phyloP scores from a whole-genome alignment of 2,113 vertebrate genomes.

The Globicephala melas region DNA sequence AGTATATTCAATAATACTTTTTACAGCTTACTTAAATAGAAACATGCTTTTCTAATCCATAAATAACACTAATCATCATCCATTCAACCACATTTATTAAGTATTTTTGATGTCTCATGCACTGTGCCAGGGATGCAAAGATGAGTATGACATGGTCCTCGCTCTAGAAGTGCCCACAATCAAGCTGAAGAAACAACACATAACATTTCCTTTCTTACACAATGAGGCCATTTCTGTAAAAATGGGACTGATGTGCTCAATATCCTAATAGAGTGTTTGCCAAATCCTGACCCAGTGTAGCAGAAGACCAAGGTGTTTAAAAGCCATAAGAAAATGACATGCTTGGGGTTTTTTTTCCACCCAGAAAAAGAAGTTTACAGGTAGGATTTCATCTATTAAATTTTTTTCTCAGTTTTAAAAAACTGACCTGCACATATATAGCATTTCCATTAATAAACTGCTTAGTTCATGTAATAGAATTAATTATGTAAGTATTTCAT shows the following conservation, averaged over 20 bases:
- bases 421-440: conserved; percentile 11
- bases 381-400: conserved; percentile 11
- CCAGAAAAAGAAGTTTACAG: conserved; percentile 32
- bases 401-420: conserved; percentile 28
- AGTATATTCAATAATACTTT: conserved; percentile 56
- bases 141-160: conserved; percentile 19
- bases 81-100: conserved; percentile 59
- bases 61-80: conserved; percentile 63
- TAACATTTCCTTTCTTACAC: conserved; percentile 21
- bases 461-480: not conserved
- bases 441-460: conserved; percentile 39
- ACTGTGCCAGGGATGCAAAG: conserved; percentile 50
- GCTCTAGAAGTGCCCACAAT: conserved; percentile 35
- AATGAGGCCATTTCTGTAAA: conserved; percentile 39
- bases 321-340: conserved; percentile 37
- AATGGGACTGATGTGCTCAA: not conserved
- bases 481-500: conserved; percentile 46
- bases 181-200: conserved; percentile 27
- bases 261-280: conserved; percentile 12
- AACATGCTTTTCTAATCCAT: conserved; percentile 71
- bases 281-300: not conserved
- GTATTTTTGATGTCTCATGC: conserved; percentile 60
- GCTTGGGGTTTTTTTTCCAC: not conserved
- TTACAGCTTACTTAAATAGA: conserved; percentile 69
- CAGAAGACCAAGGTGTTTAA: conserved; percentile 37